Base-by-base conservation (phyloP, 92 coral and sea anemone species). In the Porites divaricata region DNA sequence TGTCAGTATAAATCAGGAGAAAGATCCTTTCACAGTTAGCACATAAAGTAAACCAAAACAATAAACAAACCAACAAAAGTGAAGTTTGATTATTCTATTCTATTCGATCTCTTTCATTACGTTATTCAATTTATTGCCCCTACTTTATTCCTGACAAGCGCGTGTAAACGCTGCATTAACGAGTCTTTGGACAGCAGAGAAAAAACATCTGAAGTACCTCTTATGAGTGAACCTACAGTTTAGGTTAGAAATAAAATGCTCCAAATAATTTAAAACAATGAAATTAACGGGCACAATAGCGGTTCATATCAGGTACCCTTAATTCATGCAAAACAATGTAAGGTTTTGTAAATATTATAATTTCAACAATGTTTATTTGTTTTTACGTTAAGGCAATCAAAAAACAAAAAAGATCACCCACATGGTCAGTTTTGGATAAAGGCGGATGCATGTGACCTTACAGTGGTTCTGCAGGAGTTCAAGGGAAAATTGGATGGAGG, bases 21-120 rank as follows among this genome's bases (percentile, higher is more conserved):
- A 67, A 52, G 76, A 80, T 66, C 90, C 90, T 5, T 48, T 48
- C 13, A 87, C 78, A 6, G 86, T 86, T 9, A 48, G 90, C 57
- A 4, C 21, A 61, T 17, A 14, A 61, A 61, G 19, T 14, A 61
- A 53, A 9, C 58, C 6, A 69, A 35, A 9, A 35, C 0, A 2
- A 35, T n/a, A 15, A 69, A 26, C 11, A 67, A 10, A 8, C 28
- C 4, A 20, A 1, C 4, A 24, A 19, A 35, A 35, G 25, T 16
- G 2, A 67, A 15, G 6, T 24, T 35, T 22, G 15, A 67, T 67
- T 24, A 12, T 22, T 67, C 8, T 25, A 8, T 1, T 12, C 10
- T 9, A 24, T 67, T 22, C 13, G 15, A 7, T 24, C 41, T 19
- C 15, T 10, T 7, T 67, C 10, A 45, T n/a, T 67, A 1, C 13